Base-by-base conservation (phyloP, 2,113 vertebrate genomes). In the Lagenorhynchus albirostris region DNA sequence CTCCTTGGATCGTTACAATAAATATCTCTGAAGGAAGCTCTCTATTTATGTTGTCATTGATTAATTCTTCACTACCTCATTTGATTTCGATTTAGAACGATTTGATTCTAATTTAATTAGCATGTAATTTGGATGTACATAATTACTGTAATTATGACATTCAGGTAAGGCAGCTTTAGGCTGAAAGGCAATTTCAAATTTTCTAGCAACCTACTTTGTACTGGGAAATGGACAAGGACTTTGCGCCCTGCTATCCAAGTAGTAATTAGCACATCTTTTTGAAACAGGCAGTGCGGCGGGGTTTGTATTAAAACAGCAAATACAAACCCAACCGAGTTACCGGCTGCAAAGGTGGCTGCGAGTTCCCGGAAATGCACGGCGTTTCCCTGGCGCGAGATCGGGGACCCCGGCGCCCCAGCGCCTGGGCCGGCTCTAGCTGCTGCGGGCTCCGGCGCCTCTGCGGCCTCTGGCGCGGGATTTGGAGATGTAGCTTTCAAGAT, bases 91-190 rank as follows among this genome's bases (percentile, higher is more conserved):
- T 99, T 99, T 99, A 99, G 99, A 99, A 98, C 99, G 99, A 99
- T 99, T 99, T 99, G 99, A 99, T 99, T 99, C 99, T 99, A 99
- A 99, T 99, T 99, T 99, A 99, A 99, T 99, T 99, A 99, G 99
- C 99, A 99, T 99, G 99, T 99, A 99, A 99, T 99, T 99, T 99
- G 99, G 99, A 99, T 99, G 99, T 99, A 99, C 98, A 99, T 99
- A 99, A 99, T 99, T 99, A 99, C 99, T 99, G 99, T 99, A 99
- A 99, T 99, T 99, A 99, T 99, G 99, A 99, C 99, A 99, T 99
- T 99, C 99, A 99, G 99, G 99, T 99, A 99, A 99, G 98, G 99
- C 99, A 98, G 99, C 99, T 99, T 99, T 99, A 98, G 99, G 99
- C 99, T 99, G 99, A 99, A 99, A 99, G 99, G 99, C 99, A 99